phyloP scores from a whole-genome alignment of 2,888 invertebrate species.

The Yponomeuta evonymella region DNA sequence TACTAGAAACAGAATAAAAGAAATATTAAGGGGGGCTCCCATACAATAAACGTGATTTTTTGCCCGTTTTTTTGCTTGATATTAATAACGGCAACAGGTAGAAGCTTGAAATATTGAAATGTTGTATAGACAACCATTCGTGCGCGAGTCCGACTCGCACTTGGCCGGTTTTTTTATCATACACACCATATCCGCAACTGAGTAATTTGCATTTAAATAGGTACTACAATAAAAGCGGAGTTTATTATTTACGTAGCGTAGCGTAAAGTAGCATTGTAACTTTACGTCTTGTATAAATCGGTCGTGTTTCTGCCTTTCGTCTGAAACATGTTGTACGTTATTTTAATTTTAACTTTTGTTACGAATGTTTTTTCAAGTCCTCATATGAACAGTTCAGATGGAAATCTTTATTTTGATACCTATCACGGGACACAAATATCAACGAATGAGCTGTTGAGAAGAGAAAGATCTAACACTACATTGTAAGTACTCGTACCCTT shows the following conservation, averaged over 20 bases:
- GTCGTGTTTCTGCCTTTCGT: not conserved
- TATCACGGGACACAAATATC: not conserved
- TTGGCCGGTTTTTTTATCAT: not conserved
- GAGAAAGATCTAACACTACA: not conserved
- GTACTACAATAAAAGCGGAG: not conserved
- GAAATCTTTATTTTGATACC: not conserved
- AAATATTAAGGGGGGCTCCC: no score
- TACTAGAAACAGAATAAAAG: no score
- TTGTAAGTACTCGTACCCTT: conserved; percentile 1
- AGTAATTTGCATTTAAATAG: not conserved
- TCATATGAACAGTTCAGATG: not conserved
- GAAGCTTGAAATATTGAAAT: no score
- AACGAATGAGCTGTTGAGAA: not conserved
- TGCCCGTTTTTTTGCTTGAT: no score
- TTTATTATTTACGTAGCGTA: not conserved
- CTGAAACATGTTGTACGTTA: not conserved
- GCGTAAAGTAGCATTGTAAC: not conserved
- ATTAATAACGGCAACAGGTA: no score
- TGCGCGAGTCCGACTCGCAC: no score
- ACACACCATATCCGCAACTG: not conserved
- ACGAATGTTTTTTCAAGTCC: not conserved
- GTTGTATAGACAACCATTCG: no score
- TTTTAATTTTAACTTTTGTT: not conserved
- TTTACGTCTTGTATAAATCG: not conserved
- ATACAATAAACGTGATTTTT: no score